Conservation (phyloP, 2,113 vertebrate species). For the Lonchura striata region DNA sequence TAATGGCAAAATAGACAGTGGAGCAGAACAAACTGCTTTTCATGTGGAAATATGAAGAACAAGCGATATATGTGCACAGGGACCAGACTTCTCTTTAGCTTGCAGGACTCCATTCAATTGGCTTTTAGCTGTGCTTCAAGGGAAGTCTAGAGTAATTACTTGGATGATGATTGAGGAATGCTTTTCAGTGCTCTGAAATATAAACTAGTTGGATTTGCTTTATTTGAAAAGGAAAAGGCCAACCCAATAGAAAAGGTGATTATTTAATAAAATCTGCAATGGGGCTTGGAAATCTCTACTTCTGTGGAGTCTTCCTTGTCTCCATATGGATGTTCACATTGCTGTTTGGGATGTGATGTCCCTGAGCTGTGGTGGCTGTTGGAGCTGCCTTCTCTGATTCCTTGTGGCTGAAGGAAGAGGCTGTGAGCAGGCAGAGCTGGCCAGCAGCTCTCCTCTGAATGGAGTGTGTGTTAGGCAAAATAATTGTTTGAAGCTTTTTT, state of each 20-base stretch:
- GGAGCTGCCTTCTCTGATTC: not conserved
- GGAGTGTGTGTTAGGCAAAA: not conserved
- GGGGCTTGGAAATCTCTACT: not conserved
- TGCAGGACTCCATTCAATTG: not conserved
- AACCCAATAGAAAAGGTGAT: not conserved
- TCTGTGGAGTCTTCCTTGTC: not conserved
- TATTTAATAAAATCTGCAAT: not conserved
- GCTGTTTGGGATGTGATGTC: accelerated
- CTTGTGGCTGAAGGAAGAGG: not conserved
- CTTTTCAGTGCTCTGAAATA: not conserved
- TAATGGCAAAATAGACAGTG: not conserved
- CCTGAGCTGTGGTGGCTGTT: not conserved
- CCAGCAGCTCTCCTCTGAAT: not conserved
- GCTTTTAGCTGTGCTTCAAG: not conserved
- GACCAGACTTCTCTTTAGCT: not conserved
- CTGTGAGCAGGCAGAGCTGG: not conserved
- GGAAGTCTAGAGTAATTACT: not conserved
- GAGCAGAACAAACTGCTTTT: not conserved
- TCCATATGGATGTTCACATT: accelerated
- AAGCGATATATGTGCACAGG: not conserved
- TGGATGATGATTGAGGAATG: not conserved
- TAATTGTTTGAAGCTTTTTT: not conserved
- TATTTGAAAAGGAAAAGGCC: not conserved
- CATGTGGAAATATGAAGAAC: not conserved
- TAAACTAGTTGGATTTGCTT: not conserved